Base-by-base conservation (phyloP, 2,113 vertebrate species). In the Saguinus imperator region DNA sequence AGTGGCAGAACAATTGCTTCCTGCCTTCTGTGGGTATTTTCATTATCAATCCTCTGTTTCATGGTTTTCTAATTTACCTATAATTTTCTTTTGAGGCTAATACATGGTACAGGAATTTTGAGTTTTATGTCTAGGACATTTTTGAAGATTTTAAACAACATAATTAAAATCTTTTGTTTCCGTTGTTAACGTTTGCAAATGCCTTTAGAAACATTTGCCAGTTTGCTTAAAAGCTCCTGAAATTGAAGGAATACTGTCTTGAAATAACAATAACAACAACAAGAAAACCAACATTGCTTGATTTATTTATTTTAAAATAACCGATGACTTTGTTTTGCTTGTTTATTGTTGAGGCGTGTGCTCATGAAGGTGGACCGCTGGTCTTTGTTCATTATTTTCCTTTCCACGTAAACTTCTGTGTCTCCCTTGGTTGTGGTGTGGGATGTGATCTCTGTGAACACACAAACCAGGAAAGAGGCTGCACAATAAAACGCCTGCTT, bases 1-100 rank as follows among this genome's bases (percentile, higher is more conserved):
- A 92, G 97, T 37, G 85, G 94, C 97, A 58, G 97, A 98, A 98
- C 76, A 97, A 94, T 98, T 87, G 68, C 64, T 95, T 97, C 96
- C 91, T 82, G 50, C 57, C 87, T 87, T 96, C 97, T 97, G 84
- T 32, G 89, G 40, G 95, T 73, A 95, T 97, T 96, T 98, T 91
- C 89, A 88, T 94, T 29, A 87, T 77, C 89, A 94, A 57, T 88
- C 93, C 97, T 40, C 2, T 93, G 97, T 96, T 91, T 95, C 96
- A 92, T 94, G 91, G 66, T 0, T 85, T 97, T 95, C 29, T 93
- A 77, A 87, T 96, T 96, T 87, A 97, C 70, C 94, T 91, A 21
- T 75, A 5, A 89, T 85, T 96, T 97, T 95, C 48, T 87, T 27
- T 76, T 83, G 48, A 70, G 87, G 43, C 88, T 97, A 95, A 90